Base-by-base conservation (phyloP, 1,140 invertebrate genomes). In the Berghia stephanieae region DNA sequence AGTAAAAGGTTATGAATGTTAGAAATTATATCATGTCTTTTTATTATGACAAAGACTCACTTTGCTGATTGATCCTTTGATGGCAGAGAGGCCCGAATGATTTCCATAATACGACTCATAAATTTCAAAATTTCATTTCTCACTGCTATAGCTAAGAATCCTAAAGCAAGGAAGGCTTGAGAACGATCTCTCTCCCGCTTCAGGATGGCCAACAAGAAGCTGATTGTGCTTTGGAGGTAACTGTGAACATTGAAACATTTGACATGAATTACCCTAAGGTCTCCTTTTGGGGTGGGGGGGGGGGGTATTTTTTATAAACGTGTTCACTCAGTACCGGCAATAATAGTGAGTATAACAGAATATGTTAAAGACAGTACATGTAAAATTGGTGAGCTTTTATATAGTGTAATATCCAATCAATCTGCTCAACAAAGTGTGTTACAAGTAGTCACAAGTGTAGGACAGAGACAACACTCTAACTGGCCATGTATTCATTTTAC, bases 81-180 rank as follows among this genome's bases (percentile, higher is more conserved):
- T 0, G 96, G 96, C 27, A 99, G 88, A 2, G 94, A 93, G 67
- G 92, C 89, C 87, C 94, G 94, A 21, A 99, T 94, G 10, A 94
- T 92, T 79, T 96, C 94, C 93, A 98, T 96, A 55, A 98, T 96
- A 84, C 92, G 93, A 0, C 93, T 92, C 21, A 98, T 90, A 85
- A 96, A 94, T 4, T 91, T 92, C 83, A 94, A 93, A 46, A 98
- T 96, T 49, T 94, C 92, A 67, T 93, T 91, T 52, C 86, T 77
- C 0, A 98, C 93, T n/a, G 96, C 96, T 21, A 98, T 94, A 0
- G 96, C 94, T 82, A 98, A 93, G 1, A 98, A 91, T 42, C 97
- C 97, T 67, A 98, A 92, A 13, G 96, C 94, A 8, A 95, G 93
- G 85, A 98, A 98, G 0, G 96, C 95, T 82, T 93, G 92, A 44